Evolutionary conservation across 2,888 invertebrate species (phyloP), one percentile per base, ranked within the genome.

Genomic region (Amiota minor): DNA sequence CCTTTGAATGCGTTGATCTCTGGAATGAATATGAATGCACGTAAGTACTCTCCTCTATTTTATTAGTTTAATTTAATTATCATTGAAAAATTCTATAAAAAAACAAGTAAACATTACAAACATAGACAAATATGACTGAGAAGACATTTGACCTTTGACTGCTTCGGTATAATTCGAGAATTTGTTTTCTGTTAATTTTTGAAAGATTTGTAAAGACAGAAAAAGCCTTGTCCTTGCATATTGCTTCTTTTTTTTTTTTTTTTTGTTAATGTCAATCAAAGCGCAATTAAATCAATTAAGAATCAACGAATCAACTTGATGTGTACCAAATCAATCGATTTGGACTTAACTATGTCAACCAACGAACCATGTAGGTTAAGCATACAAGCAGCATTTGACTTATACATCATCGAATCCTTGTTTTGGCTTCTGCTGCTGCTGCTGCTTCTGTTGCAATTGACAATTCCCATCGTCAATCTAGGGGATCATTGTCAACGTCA

Each of bases 11-110:
- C 90, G 95, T 97, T 78, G 98, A 97, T 91, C 93, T 98, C 14
- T 99, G 99, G 98, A 98, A 98, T 90, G 96, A 97, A 90, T 97
- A 97, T 87, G 98, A 98, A 90, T 99, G 99, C 97, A 97, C 98
- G 97, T 99, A 91, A 95, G 97, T 95, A 87, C 82, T 72, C 14
- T 35, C 35, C 2, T 35, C 2, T 35, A 2, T 6, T 35, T 35
- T 1, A 35, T 6, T 35, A 35, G 2, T 72, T 71, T 76, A 75
- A 76, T n/a, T n/a, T n/a, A n/a, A n/a, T n/a, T n/a, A n/a, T 75
- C 68, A 71, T 53, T 16, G 67, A 72, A 72, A 71, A 59, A 72
- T 64, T 75, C 75, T 75, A 18, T 12, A n/a, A 16, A 35, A 71
- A 70, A 73, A 12, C 14, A 76, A 65, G 23, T 20, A 62, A 76